Conservation (phyloP, 2,888 invertebrate genomes). For the Chalcis sispes region DNA sequence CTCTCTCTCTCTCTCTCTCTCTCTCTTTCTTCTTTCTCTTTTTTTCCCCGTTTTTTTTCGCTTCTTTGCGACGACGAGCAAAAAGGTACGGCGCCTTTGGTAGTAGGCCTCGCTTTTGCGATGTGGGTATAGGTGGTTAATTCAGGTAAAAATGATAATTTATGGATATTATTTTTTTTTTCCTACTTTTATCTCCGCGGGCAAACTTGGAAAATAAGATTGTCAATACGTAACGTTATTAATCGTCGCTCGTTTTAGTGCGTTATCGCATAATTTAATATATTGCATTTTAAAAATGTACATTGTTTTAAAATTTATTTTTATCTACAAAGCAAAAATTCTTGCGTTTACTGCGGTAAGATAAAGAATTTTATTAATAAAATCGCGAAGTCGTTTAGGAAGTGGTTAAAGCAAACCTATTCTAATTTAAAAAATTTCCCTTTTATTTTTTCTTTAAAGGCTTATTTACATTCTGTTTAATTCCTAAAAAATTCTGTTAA, state of each 20-base stretch:
- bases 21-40: constrained; percentile 22
- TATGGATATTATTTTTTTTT: constrained; percentile 3
- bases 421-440: constrained; percentile 24
- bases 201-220: too few relatives aligned
- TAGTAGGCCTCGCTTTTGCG: constrained; percentile 43
- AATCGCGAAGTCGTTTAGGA: constrained; percentile 1
- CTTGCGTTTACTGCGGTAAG: not conserved
- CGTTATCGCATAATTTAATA: too few relatives aligned
- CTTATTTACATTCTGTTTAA: too few relatives aligned
- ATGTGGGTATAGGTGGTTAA: constrained; percentile 18
- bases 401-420: constrained; percentile 17
- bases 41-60: constrained; percentile 11
- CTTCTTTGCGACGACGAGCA: constrained; percentile 27
- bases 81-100: constrained; percentile 46
- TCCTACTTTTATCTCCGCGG: not conserved
- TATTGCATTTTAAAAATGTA: not conserved
- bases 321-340: constrained; percentile 5
- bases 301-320: constrained; percentile 16
- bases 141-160: constrained; percentile 51
- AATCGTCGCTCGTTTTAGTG: too few relatives aligned
- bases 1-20: constrained; percentile 35
- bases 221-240: too few relatives aligned
- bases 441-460: constrained; percentile 9
- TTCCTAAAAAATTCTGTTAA: too few relatives aligned
- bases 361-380: constrained; percentile 32